phyloP scores from a whole-genome alignment of 2,113 vertebrate genomes.

The Potamarius usumacintae region DNA sequence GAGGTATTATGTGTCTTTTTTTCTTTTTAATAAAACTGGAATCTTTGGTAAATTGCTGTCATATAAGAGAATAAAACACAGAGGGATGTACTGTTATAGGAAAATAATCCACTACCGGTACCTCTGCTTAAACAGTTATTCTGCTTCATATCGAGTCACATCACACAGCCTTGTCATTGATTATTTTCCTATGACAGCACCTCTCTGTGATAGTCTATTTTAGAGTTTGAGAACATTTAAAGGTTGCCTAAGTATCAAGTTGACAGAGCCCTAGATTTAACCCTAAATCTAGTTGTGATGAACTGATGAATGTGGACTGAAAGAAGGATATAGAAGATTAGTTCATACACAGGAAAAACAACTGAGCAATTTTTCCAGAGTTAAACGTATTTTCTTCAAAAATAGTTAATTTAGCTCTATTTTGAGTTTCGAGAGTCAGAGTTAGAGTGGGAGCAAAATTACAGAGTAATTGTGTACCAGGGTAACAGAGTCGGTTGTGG shows the following conservation, averaged over 20 bases:
- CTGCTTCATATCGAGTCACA: background rate
- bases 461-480: no score
- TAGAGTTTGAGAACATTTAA: background rate
- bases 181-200: background rate
- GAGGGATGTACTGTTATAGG: background rate
- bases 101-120: background rate
- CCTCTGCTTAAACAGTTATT: background rate
- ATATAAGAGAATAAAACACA: background rate
- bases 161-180: background rate
- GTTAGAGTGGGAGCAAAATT: no score
- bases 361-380: no score
- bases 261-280: background rate
- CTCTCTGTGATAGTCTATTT: background rate
- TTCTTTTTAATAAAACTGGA: no score
- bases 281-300: background rate
- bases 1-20: no score
- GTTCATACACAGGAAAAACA: no score
- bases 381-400: no score
- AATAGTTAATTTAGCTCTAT: no score
- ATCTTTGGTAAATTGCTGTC: background rate
- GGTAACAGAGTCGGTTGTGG: no score
- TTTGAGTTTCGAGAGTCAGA: no score
- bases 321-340: background rate
- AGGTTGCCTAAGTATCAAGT: background rate
- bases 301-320: background rate